Conservation (phyloP, 2,797 vertebrate genomes). For the Meriones psammophilus region DNA sequence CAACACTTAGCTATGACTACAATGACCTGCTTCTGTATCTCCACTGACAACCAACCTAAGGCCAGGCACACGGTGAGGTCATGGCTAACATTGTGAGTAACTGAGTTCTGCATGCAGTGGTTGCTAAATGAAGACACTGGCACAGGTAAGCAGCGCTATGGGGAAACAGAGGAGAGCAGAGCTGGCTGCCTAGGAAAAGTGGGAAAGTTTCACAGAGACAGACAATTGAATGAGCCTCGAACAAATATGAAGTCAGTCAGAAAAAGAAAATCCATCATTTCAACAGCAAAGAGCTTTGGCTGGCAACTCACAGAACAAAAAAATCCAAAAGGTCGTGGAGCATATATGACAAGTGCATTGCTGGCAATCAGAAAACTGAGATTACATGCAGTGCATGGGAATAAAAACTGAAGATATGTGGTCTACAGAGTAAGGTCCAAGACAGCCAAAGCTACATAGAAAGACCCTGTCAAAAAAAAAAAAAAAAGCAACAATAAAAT, state of each 20-base stretch:
- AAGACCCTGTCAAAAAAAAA: neutral
- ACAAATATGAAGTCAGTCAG: slow-evolving; percentile 12
- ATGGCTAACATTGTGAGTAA: neutral
- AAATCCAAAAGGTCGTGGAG: slow-evolving; percentile 16
- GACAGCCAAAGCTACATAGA: neutral
- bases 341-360: neutral
- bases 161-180: neutral
- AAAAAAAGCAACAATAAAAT: neutral
- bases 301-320: slow-evolving; percentile 5
- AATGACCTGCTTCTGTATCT: neutral
- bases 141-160: neutral
- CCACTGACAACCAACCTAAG: neutral
- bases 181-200: neutral
- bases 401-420: slow-evolving; percentile 21
- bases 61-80: neutral
- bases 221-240: neutral
- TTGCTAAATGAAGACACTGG: neutral
- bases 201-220: neutral
- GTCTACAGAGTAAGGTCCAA: neutral
- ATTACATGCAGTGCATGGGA: neutral
- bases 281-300: slow-evolving; percentile 17
- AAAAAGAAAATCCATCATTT: neutral
- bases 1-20: neutral
- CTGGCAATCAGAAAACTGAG: slow-evolving; percentile 43
- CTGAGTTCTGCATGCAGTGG: neutral